Evolutionary conservation across 2,888 invertebrate genomes (phyloP).

Genomic region (Catonia carolina): DNA sequence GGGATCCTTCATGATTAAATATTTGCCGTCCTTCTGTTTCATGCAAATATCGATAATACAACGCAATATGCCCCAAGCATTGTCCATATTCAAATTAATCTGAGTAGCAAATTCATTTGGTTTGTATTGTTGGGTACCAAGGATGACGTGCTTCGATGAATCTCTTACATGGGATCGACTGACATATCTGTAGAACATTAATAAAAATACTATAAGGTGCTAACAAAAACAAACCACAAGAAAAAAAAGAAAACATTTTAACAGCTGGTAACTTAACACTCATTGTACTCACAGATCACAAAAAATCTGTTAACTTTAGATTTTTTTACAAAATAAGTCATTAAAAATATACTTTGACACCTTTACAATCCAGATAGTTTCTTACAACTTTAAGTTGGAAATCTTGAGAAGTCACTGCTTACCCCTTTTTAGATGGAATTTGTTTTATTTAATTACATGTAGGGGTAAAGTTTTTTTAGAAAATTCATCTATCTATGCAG

Average conservation of each 20-base stretch:
- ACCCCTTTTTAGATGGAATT: too few species aligned
- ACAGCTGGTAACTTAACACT: not conserved
- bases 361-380: too few species aligned
- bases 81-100: constrained; percentile 98
- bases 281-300: too few species aligned
- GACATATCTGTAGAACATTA: constrained; percentile 62
- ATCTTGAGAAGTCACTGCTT: too few species aligned
- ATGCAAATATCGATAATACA: constrained; percentile 96
- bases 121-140: constrained; percentile 96
- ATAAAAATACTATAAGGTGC: constrained; percentile 4
- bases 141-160: constrained; percentile 90
- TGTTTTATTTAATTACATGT: too few species aligned
- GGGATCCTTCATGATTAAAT: constrained; percentile 97
- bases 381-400: too few species aligned
- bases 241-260: not conserved
- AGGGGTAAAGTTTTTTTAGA: too few species aligned
- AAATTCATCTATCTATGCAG: too few species aligned
- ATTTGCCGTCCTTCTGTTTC: constrained; percentile 95
- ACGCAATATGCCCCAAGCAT: constrained; percentile 96
- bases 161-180: constrained; percentile 89
- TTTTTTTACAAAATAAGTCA: too few species aligned
- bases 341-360: too few species aligned
- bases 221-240: not conserved
- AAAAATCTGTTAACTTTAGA: too few species aligned
- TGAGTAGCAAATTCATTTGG: constrained; percentile 98